phyloP scores from a whole-genome alignment of 2,113 vertebrate species.

The Hippocampus guttulatus region DNA sequence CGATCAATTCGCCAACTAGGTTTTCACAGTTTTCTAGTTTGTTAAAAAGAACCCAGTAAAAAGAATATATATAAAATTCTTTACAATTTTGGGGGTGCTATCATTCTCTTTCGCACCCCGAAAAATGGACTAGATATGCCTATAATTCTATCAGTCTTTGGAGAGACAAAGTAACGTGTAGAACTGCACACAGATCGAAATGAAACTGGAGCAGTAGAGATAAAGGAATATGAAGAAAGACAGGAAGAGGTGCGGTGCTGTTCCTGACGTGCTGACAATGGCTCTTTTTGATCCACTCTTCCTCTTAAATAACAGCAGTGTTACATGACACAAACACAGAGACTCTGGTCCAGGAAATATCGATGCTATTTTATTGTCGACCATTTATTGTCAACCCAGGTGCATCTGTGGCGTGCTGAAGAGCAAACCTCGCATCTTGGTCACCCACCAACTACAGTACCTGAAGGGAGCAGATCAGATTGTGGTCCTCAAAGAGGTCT shows the following conservation, averaged over 20 bases:
- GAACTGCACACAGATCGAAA: not conserved
- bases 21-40: too few relatives aligned
- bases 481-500: constrained; percentile 89
- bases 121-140: too few relatives aligned
- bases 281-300: constrained; percentile 20
- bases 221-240: not conserved
- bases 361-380: not conserved
- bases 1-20: too few relatives aligned
- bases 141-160: not conserved
- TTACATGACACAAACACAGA: not conserved
- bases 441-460: constrained; percentile 95
- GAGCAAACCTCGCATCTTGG: constrained; percentile 85
- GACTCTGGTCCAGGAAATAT: not conserved
- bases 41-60: too few relatives aligned
- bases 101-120: too few relatives aligned
- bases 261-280: constrained; percentile 22
- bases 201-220: not conserved
- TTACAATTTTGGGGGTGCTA: too few relatives aligned
- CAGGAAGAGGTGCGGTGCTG: constrained; percentile 43
- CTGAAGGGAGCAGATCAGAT: constrained; percentile 86
- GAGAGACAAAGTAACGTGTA: not conserved
- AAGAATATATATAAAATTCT: too few relatives aligned
- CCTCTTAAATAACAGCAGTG: not conserved
- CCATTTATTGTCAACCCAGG: constrained; percentile 55
- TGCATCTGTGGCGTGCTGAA: constrained; percentile 88